phyloP scores from a whole-genome alignment of 2,797 vertebrate species.

The Muscicapa comitata region DNA sequence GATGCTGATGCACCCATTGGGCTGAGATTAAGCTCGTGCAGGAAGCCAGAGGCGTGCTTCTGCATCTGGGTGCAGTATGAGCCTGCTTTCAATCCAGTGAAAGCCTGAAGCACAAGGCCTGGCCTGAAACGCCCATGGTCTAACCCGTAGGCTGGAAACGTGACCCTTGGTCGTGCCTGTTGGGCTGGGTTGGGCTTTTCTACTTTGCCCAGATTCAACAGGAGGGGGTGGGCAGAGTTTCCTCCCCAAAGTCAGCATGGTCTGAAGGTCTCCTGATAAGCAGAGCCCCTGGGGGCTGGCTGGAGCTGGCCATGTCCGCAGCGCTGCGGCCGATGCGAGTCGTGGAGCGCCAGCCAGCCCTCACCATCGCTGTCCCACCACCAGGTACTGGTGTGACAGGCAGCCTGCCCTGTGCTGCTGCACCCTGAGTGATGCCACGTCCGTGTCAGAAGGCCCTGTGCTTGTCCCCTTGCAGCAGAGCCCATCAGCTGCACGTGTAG shows the following conservation, averaged over 20 bases:
- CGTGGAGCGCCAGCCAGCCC: accelerated
- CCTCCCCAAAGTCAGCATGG: neutral
- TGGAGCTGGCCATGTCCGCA: accelerated
- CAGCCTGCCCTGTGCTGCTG: accelerated
- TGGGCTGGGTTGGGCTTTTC: neutral
- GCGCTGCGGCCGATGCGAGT: accelerated
- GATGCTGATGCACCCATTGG: accelerated
- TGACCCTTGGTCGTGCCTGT: accelerated
- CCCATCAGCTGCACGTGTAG: neutral
- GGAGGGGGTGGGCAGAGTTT: neutral
- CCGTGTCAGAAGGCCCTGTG: neutral
- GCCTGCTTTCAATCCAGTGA: neutral
- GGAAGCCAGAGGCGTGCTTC: accelerated
- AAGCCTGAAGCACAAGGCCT: neutral
- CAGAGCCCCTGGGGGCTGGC: neutral
- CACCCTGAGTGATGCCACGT: accelerated
- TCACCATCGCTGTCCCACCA: accelerated
- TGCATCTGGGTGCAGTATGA: accelerated
- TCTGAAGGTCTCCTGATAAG: neutral
- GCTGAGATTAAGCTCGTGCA: neutral
- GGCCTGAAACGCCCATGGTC: neutral
- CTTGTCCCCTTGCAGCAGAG: neutral
- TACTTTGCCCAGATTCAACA: neutral
- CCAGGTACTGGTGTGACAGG: neutral
- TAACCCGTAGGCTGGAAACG: accelerated